These are phyloP conservation scores for Tamandua tetradactyla DNA, from an alignment of 2,797 vertebrate species.

Conservation along the genomic window DNA sequence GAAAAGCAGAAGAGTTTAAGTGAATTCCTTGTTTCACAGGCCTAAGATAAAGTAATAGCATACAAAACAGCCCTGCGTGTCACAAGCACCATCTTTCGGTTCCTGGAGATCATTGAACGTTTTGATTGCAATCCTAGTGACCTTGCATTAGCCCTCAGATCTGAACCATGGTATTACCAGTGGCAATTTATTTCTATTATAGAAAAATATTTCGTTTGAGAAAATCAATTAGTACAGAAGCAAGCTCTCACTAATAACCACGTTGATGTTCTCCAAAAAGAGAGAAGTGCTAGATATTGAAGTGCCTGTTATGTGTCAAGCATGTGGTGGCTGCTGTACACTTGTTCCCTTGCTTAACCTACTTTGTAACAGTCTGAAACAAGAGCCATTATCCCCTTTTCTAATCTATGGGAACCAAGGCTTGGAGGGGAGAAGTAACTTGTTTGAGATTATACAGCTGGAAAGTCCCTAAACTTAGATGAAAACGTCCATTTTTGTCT, in stretches of 20 bases:
- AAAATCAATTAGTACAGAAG: background rate
- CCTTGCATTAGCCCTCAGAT: background rate
- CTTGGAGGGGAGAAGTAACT: background rate
- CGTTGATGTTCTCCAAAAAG: background rate
- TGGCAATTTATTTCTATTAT: slow-evolving; percentile 36
- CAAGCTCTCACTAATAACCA: background rate
- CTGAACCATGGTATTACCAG: background rate
- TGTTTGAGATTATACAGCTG: background rate
- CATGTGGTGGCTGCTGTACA: background rate
- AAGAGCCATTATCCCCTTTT: background rate
- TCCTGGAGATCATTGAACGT: background rate
- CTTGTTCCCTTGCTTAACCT: slow-evolving; percentile 6
- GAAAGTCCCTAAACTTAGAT: background rate
- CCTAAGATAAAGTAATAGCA: background rate
- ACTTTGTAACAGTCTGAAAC: background rate
- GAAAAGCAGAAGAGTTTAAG: background rate
- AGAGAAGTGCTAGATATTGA: background rate
- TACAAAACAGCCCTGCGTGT: background rate
- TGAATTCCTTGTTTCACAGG: background rate
- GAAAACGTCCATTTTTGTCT: slow-evolving; percentile 43
- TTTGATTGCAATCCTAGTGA: background rate
- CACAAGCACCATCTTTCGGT: background rate
- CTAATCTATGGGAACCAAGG: slow-evolving; percentile 1
- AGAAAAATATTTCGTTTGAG: background rate
- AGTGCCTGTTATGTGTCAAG: background rate